phyloP scores from a whole-genome alignment of 2,113 vertebrate genomes.

The Anolis sagrei region DNA sequence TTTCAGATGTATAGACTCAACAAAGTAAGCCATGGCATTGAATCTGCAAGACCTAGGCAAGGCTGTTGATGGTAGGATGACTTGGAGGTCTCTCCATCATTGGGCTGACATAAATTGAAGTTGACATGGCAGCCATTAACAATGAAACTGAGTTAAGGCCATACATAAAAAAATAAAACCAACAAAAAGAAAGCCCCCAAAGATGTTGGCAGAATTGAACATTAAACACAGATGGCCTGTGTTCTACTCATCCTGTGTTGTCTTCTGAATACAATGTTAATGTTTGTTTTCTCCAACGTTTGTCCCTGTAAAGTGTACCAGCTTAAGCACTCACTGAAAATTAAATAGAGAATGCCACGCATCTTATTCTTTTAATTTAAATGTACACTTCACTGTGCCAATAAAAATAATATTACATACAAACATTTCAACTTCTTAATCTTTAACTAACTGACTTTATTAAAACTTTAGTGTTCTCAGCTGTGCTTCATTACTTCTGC shows the following conservation, averaged over 20 bases:
- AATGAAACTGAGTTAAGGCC: background rate
- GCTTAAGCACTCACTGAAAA: slow-evolving; percentile 22
- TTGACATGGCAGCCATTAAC: no score
- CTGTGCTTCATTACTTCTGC: slow-evolving; percentile 15
- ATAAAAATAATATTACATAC: slow-evolving; percentile 16
- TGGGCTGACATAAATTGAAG: no score
- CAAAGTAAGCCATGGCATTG: no score
- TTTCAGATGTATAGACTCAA: no score
- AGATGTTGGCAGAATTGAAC: background rate
- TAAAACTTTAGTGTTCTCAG: slow-evolving; percentile 15
- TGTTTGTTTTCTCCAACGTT: slow-evolving; percentile 27
- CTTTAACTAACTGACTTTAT: background rate
- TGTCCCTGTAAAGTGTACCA: slow-evolving; percentile 4
- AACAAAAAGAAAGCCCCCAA: background rate
- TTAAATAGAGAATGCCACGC: background rate
- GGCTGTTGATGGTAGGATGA: no score
- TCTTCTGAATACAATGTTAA: background rate
- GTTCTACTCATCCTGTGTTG: slow-evolving; percentile 5
- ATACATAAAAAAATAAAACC: slow-evolving; percentile 1
- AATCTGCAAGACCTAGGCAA: no score
- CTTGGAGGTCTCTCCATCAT: no score
- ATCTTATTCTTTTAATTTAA: slow-evolving; percentile 13
- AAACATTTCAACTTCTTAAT: slow-evolving; percentile 16
- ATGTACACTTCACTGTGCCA: background rate
- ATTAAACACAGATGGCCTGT: background rate